Evolutionary conservation across 2,797 vertebrate species (phyloP).

Genomic region (Danionella dracula): DNA sequence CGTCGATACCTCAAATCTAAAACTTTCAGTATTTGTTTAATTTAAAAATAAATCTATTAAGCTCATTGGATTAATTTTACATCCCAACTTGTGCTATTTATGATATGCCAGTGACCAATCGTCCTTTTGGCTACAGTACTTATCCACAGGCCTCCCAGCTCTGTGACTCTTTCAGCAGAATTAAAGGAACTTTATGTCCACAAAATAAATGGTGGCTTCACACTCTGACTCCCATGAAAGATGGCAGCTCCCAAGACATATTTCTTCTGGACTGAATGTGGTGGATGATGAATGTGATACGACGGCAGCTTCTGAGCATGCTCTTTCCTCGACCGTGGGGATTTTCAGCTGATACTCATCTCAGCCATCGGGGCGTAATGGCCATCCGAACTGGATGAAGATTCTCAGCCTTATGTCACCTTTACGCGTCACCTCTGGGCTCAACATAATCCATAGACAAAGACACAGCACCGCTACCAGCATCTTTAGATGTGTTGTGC

Average conservation of each 20-base stretch:
- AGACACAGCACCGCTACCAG: neutral
- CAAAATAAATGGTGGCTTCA: slow-evolving; percentile 65
- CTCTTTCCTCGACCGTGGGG: slow-evolving; percentile 50
- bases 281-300: slow-evolving; percentile 68
- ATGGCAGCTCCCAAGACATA: slow-evolving; percentile 65
- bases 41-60: neutral
- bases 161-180: slow-evolving; percentile 49
- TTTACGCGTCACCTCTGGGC: slow-evolving; percentile 46
- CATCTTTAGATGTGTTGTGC: slow-evolving; percentile 4
- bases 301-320: slow-evolving; percentile 35
- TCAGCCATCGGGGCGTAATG: slow-evolving; percentile 47
- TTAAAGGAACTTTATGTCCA: slow-evolving; percentile 59
- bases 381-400: slow-evolving; percentile 52
- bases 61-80: slow-evolving; percentile 1
- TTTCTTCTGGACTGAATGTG: slow-evolving; percentile 68
- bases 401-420: slow-evolving; percentile 64
- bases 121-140: slow-evolving; percentile 42
- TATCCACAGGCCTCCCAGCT: slow-evolving; percentile 40
- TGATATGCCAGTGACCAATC: slow-evolving; percentile 19
- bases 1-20: neutral
- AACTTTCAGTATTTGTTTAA: slow-evolving; percentile 24
- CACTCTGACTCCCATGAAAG: slow-evolving; percentile 62
- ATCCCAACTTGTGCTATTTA: slow-evolving; percentile 11
- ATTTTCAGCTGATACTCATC: slow-evolving; percentile 63
- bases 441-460: slow-evolving; percentile 21